Evolutionary conservation across 2,888 invertebrate genomes (phyloP), one percentile per base, ranked within the genome.

Genomic region (Coenonympha glycerion): DNA sequence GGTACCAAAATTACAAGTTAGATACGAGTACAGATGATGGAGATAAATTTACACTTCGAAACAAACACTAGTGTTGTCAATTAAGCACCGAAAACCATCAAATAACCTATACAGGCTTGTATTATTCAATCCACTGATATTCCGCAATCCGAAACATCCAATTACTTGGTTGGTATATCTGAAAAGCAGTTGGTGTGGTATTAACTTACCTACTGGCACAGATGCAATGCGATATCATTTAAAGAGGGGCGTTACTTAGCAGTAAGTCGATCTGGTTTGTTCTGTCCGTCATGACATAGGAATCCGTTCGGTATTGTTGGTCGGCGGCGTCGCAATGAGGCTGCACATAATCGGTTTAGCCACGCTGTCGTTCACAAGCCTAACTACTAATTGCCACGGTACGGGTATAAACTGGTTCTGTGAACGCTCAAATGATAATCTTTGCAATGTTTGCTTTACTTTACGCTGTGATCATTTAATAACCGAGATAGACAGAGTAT

Each of bases 381-480:
- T 76, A 75, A 76, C 75, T 76, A 74, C 79, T 83, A 82, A 85
- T 84, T 82, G 80, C 76, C 68, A 69, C 68, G 73, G 72, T 78
- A 70, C 76, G 76, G 75, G 74, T 68, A 71, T 70, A 67, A 66
- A 69, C 73, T 72, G 75, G 71, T 73, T 55, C 39, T 52, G 44
- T 49, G 44, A 28, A 37, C 26, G 37, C 36, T 45, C 34, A 24
- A 33, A 15, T n/a, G n/a, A n/a, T 45, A 45, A 45, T 45, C 21
- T 45, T 34, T 31, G 31, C 42, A 31, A 16, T 45, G 33, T 33
- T 45, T 44, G 21, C 44, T 31, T 15, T 33, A 33, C 31, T 15
- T 39, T 8, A 24, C 15, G 24, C 4, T 24, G 22, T 13, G 13
- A 5, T 39, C 15, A 22, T 37, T 15, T 37, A 22, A 39, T 13